Evolutionary conservation across 2,888 invertebrate species (phyloP).

Genomic region (Sylvicola fuscatus): DNA sequence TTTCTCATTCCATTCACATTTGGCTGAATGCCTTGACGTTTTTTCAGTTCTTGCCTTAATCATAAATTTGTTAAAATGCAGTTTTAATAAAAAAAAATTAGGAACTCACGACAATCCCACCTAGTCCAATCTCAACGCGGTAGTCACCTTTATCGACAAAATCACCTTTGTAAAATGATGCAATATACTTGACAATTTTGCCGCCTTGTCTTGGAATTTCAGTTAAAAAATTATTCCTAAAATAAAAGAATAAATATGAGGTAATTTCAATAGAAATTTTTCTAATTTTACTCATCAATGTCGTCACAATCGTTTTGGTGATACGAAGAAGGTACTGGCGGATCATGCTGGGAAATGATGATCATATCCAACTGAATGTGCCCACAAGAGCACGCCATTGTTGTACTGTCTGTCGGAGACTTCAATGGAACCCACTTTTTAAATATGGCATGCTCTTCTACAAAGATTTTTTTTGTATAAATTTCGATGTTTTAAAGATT

Average conservation of each 20-base stretch:
- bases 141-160: constrained; percentile 21
- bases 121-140: constrained; percentile 17
- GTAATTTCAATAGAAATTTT: neutral
- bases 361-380: constrained; percentile 65
- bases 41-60: constrained; percentile 48
- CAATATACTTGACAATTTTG: constrained; percentile 31
- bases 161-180: constrained; percentile 32
- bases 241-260: constrained; percentile 6
- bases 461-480: constrained; percentile 5
- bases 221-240: constrained; percentile 40
- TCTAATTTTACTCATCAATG: constrained; percentile 37
- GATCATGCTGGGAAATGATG: constrained; percentile 47
- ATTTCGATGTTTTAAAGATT: neutral
- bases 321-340: constrained; percentile 19
- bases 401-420: constrained; percentile 32
- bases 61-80: no score
- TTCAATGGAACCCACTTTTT: constrained; percentile 72
- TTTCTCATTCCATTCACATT: constrained; percentile 56
- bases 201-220: constrained; percentile 29
- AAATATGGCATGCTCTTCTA: constrained; percentile 52
- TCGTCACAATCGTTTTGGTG: constrained; percentile 39
- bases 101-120: constrained; percentile 7
- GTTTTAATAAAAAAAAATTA: constrained; percentile 10
- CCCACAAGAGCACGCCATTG: constrained; percentile 37
- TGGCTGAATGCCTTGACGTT: constrained; percentile 30